Conservation (phyloP, 2,797 vertebrate species). For the Leptatherina wallacei region DNA sequence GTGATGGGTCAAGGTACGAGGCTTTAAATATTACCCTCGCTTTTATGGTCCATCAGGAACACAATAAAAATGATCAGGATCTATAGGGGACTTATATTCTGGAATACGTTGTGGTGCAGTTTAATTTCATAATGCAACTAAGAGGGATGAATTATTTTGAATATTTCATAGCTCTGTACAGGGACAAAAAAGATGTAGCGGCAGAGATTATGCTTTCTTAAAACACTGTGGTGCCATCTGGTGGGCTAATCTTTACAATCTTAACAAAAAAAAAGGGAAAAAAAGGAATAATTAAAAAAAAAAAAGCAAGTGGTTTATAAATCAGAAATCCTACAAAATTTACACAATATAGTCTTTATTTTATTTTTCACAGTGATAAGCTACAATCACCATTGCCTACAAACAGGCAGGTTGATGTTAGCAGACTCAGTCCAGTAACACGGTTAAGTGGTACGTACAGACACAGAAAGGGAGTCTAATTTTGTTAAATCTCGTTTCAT, state of each 20-base stretch:
- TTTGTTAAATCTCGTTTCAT: slow-evolving; percentile 2
- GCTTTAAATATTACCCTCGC: slow-evolving; percentile 29
- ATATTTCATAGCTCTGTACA: neutral
- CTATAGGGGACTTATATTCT: slow-evolving; percentile 13
- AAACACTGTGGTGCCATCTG: slow-evolving; percentile 62
- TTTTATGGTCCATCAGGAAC: slow-evolving; percentile 34
- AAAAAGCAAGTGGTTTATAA: neutral
- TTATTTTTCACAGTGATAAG: slow-evolving; percentile 71
- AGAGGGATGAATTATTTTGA: slow-evolving; percentile 8
- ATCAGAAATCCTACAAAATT: slow-evolving; percentile 19
- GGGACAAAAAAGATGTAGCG: neutral
- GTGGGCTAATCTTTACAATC: slow-evolving; percentile 19
- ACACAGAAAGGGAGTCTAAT: slow-evolving; percentile 39
- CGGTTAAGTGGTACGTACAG: slow-evolving; percentile 37
- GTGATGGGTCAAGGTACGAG: slow-evolving; percentile 6
- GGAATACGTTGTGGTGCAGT: slow-evolving; percentile 9
- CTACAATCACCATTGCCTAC: slow-evolving; percentile 66
- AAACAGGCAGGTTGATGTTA: slow-evolving; percentile 52
- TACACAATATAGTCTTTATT: slow-evolving; percentile 65
- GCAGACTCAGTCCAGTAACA: slow-evolving; percentile 48
- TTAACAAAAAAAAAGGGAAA: neutral
- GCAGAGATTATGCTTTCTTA: neutral
- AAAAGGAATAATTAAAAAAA: neutral
- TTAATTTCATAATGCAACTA: slow-evolving; percentile 31
- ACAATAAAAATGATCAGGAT: slow-evolving; percentile 18